Evolutionary conservation across 2,113 vertebrate species (phyloP), one percentile per base, ranked within the genome.

Genomic region (Chitala chitala): DNA sequence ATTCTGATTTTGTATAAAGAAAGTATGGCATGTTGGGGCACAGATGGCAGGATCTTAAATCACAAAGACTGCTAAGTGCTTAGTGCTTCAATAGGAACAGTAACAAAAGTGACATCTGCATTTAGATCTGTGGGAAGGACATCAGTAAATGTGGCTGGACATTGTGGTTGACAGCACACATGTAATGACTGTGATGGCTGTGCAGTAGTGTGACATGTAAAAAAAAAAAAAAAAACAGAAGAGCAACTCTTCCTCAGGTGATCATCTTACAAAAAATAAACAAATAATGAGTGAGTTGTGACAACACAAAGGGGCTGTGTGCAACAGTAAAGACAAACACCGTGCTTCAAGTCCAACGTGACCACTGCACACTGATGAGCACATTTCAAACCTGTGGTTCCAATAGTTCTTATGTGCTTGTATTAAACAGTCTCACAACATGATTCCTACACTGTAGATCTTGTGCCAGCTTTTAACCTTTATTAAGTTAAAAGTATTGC

Each of bases 401-500:
- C 17, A 7, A 5, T 40, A n/a, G 59, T 63, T 63, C n/a, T 63
- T 63, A 63, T 63, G 38, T 63, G 59, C 17, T 40, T 63, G 38
- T 63, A 53, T 71, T 55, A 61, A 51, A 72, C 55, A n/a, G n/a
- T n/a, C n/a, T n/a, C n/a, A n/a, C n/a, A 66, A 9, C 33, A 48
- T n/a, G 73, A 69, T 74, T 68, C 75, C 55, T 69, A 69, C 56
- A 75, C 44, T n/a, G 46, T 63, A 65, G 64, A 56, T 61, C 54
- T 71, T 75, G 71, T 73, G 76, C 72, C 44, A 42, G 72, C 58
- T 75, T 75, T 42, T 46, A 64, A 72, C 20, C 61, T 66, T n/a
- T 66, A 12, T n/a, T 22, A 17, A 66, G 63, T 42, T 66, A 66
- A 66, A 66, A 42, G 40, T 66, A 42, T 9, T 20, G 13, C 33